Conservation (phyloP, 2,888 invertebrate genomes). For the Cheilosia variabilis region DNA sequence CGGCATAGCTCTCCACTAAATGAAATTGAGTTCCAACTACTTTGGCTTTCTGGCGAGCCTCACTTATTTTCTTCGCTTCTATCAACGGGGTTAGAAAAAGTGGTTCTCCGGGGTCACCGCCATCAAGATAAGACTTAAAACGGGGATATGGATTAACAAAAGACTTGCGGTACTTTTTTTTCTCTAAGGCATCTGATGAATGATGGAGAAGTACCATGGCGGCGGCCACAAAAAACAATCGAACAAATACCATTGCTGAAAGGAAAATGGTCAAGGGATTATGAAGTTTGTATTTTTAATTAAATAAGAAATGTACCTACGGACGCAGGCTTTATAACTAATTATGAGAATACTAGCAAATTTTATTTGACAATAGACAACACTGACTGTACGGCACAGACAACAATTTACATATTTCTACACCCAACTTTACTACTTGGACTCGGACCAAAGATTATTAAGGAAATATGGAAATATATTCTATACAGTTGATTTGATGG, state of each 20-base stretch:
- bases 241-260: conserved; percentile 16
- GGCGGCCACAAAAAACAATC: background rate
- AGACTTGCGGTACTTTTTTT: conserved; percentile 77
- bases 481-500: no score
- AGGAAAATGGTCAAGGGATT: background rate
- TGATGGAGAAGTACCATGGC: conserved; percentile 22
- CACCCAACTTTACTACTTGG: no score
- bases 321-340: no score
- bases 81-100: conserved; percentile 81
- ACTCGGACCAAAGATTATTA: no score
- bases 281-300: background rate
- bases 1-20: conserved; percentile 85
- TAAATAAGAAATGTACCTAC: no score
- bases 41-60: conserved; percentile 82
- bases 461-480: no score
- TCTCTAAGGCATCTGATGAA: background rate
- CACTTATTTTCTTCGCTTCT: conserved; percentile 80
- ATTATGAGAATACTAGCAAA: no score
- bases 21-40: conserved; percentile 80
- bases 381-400: no score
- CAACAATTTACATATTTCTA: no score
- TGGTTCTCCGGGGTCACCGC: conserved; percentile 84
- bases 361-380: no score
- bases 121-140: conserved; percentile 78
- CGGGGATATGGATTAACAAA: conserved; percentile 83